Base-by-base conservation (phyloP, 2,888 invertebrate species). In the Empis stercorea region DNA sequence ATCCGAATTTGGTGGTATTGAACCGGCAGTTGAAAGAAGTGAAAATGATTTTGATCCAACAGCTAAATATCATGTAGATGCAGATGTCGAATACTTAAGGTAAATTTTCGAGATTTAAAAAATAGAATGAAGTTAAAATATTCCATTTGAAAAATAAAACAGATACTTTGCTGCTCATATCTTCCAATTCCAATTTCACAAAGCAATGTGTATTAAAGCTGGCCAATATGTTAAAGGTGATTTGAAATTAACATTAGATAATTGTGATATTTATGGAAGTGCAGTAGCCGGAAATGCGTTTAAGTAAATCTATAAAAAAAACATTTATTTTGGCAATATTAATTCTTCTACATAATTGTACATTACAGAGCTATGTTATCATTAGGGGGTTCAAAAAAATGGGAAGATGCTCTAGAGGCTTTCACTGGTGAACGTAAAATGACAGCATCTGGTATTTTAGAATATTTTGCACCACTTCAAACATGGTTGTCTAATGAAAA, bases 251-350 rank as follows among this genome's bases (percentile, higher is more conserved):
- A 80, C 84, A 13, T 73, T 92, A 11, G 83, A 91, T 49, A 78
- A 84, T 59, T 93, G 93, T 63, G 91, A 92, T 59, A 87, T 93
- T 57, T 87, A 87, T 64, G 74, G 80, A 56, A 88, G 82, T 58
- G 75, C 75, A n/a, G 77, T 77, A 48, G 91, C 92, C 37, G 92
- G 92, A 42, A 78, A 81, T 56, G 74, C 78, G 6, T 66, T 84
- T 10, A 69, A 74, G 79, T 79, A 60, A 47, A 45, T 44, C 20
- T n/a, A 30, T 38, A 40, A 15, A 2, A 10, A 23, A 27, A 38
- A 13, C n/a, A 14, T 10, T 15, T n/a, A 27, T 6, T 27, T 27
- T 27, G 5, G 13, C 2, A 23, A 17, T 23, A 10, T 10, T 13
- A 42, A 20, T 1, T 20, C 11, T 20, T 16, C n/a, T 44, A 23